Base-by-base conservation (phyloP, 2,888 invertebrate genomes). In the Phania funesta region DNA sequence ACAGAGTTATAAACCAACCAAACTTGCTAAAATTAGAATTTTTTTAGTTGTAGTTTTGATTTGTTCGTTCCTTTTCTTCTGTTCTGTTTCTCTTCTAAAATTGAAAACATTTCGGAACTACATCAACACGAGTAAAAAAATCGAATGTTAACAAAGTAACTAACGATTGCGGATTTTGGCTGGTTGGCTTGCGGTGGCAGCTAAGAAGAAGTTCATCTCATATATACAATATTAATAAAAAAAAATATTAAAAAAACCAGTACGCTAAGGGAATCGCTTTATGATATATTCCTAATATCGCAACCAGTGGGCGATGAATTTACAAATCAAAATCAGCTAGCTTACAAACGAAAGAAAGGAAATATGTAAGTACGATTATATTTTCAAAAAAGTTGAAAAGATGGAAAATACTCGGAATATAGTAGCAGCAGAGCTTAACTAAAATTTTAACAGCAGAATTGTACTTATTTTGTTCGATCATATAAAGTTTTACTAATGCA, bases 261-360 rank as follows among this genome's bases (percentile, higher is more conserved):
- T 65, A 78, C 58, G 82, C 82, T 82, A 82, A 82, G 82, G 82
- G 82, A 82, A 82, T 82, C 82, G 82, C 82, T 70, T 35, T 68
- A 64, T 74, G 77, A 73, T 77, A 73, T 67, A 58, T 65, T 24
- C 50, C 9, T 24, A 60, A 65, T 65, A 50, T 46, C 56, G 26
- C 38, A 56, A 26, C 26, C 24, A 50, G 60, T 48, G 24, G n/a
- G 24, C 65, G 71, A 71, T 71, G 71, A 65, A 70, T 70, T 64
- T 46, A 16, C 6, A 32, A n/a, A 62, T 3, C 0, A 13, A 56
- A 56, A 26, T 35, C 41, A 29, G 29, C 4, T 29, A 29, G 5
- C 29, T 6, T 29, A 8, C 64, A 54, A 41, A 54, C 29, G 13
- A 26, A n/a, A 38, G 11, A 11, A 38, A 38, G 35, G 11, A 38